Evolutionary conservation across 1,140 invertebrate genomes (phyloP), one percentile per base, ranked within the genome.

Genomic region (Drosophila azteca): DNA sequence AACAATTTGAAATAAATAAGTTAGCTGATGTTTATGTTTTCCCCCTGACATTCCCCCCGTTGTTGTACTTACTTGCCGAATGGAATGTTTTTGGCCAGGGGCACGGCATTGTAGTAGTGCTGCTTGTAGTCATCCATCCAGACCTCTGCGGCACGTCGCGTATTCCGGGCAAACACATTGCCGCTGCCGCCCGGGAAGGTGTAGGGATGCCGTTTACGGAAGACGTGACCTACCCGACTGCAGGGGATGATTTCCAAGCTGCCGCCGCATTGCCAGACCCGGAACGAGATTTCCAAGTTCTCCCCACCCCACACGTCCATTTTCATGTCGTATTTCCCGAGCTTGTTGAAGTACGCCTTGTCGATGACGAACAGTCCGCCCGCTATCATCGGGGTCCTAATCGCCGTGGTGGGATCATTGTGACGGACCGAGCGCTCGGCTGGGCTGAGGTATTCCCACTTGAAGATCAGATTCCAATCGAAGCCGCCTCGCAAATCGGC

Each of bases 111-210:
- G 90, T 98, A 98, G 90, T 98, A 98, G 90, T 96, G 96, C 72
- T 97, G 95, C 91, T 98, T 98, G 92, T 97, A 98, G 60, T 97
- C 96, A 90, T 98, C 97, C 96, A 98, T 97, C 97, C 97, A 98
- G 44, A 98, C 97, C 93, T 98, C 97, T n/a, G 96, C 96, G 1
- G 96, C 96, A 51, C 97, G 92, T 67, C 96, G 93, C 8, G 97
- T 98, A 91, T 98, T 98, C 73, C 96, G 93, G 1, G 96, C 96
- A 89, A 98, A 98, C 22, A 97, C 96, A 73, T 96, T 97, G 15
- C 97, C 97, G 44, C 96, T 97, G 6, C 97, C 97, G 1, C 98
- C 97, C 0, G 97, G 96, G 93, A 98, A 99, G 43, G 97, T 97
- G 92, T 99, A 99, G 0, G 98, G 98, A 92, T 98, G 97, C 50